Base-by-base conservation (phyloP, 1,140 invertebrate genomes). In the Cheumatopsyche charites region DNA sequence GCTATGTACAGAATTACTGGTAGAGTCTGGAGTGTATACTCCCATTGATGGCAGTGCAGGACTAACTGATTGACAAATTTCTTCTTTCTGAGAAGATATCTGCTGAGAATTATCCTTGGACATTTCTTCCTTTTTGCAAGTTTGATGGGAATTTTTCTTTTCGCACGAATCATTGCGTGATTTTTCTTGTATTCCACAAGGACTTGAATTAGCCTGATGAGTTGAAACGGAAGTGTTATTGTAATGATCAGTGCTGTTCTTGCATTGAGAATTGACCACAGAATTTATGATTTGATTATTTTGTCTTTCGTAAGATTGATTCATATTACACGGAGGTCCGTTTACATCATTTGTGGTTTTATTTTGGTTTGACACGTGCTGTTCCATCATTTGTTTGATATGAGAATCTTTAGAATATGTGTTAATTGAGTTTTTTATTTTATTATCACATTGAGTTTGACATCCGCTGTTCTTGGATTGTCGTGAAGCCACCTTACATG, bases 11-110 rank as follows among this genome's bases (percentile, higher is more conserved):
- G 92, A 94, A 78, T 94, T 93, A 26, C 92, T 94, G 0, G 91
- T 92, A 0, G 92, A 93, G 78, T 94, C 92, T 0, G 92, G 91
- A 0, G 92, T 93, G 74, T 93, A 94, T 0, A 94, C 91, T 0
- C 91, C 91, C 87, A 94, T 89, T 1, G 90, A 92, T 13, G 90
- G 88, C 67, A 92, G 81, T 43, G 91, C 90, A 0, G 88, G 85
- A 66, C 86, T 75, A 79, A 87, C 67, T 80, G 88, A 78, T 78
- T 85, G 77, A 78, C 83, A 79, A 86, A 84, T 17, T 84, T 88
- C 79, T 76, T 85, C 83, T 68, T 85, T 82, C 47, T 85, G 83
- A 15, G 77, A 62, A 1, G 65, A 42, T 23, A 73, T 65, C 45
- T 67, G 69, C 61, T 73, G 71, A 7, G 36, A 23, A 42, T 52